These are phyloP conservation scores for Pteropus alecto DNA, from an alignment of 2,113 vertebrate genomes.

Conservation along the genomic window DNA sequence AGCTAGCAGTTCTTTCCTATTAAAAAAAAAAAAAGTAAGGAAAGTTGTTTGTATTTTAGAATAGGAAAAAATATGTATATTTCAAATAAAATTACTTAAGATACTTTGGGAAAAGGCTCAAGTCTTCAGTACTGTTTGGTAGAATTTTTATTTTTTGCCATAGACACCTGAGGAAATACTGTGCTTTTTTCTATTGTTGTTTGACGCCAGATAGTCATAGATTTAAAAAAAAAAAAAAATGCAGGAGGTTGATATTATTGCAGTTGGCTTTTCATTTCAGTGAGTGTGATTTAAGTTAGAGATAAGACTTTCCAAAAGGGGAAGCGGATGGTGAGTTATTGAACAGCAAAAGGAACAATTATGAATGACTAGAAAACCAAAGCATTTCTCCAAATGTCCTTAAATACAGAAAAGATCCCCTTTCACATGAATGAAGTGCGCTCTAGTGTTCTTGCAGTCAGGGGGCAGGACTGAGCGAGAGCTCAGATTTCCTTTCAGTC, in stretches of 20 bases:
- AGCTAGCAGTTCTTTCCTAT: neutral
- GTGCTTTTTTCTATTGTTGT: neutral
- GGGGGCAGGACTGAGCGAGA: neutral
- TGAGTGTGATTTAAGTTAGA: neutral
- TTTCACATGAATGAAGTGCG: neutral
- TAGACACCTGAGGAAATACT: neutral
- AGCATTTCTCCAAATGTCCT: neutral
- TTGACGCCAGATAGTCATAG: neutral
- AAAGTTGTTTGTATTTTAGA: neutral
- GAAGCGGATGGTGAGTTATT: neutral
- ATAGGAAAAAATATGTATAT: neutral
- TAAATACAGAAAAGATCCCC: neutral
- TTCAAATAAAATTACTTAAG: neutral
- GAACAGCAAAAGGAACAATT: constrained; percentile 20
- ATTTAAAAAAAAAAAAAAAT: neutral
- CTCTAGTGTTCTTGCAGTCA: neutral
- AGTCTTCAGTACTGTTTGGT: neutral
- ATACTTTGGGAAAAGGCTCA: neutral
- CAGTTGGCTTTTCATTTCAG: neutral
- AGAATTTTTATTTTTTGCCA: neutral
- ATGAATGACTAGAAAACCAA: neutral
- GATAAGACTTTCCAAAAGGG: neutral
- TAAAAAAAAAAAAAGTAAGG: neutral
- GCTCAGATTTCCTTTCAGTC: neutral
- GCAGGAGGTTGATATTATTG: neutral